These are phyloP conservation scores for Himantopus leucocephalus DNA, from an alignment of 2,113 vertebrate species.

Conservation along the genomic window DNA sequence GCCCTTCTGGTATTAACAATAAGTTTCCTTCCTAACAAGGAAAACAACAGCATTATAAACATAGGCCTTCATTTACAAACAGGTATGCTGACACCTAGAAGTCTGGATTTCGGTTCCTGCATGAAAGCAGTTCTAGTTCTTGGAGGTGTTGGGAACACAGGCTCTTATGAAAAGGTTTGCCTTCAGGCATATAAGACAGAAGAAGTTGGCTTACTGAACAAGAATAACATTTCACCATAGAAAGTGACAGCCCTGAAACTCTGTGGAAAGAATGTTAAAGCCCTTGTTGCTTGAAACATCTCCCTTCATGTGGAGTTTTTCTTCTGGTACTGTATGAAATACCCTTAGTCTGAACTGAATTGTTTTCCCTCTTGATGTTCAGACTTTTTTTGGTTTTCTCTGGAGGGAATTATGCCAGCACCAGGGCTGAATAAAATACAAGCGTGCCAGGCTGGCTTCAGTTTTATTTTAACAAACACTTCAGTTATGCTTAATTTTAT, in stretches of 20 bases:
- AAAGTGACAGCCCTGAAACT: not conserved
- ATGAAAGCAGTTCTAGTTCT: not conserved
- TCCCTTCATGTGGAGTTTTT: not conserved
- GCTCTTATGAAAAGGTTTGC: not conserved
- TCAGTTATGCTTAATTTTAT: conserved; percentile 13
- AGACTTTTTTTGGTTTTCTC: not conserved
- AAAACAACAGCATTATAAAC: not conserved
- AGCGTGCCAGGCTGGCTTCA: not conserved
- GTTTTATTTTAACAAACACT: conserved; percentile 41
- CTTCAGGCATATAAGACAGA: not conserved
- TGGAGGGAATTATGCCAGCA: not conserved
- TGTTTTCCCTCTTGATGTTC: not conserved
- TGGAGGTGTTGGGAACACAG: not conserved
- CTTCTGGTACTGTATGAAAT: not conserved
- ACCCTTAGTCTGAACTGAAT: not conserved
- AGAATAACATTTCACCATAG: not conserved
- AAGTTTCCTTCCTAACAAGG: not conserved
- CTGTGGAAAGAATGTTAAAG: not conserved
- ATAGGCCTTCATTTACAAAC: not conserved
- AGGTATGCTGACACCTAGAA: not conserved
- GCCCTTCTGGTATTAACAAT: not conserved
- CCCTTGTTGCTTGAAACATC: not conserved
- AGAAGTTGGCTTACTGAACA: not conserved
- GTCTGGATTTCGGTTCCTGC: not conserved
- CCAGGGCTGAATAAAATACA: not conserved